Conservation (phyloP, 2,888 invertebrate genomes). For the Chrysopilus asiliformis region DNA sequence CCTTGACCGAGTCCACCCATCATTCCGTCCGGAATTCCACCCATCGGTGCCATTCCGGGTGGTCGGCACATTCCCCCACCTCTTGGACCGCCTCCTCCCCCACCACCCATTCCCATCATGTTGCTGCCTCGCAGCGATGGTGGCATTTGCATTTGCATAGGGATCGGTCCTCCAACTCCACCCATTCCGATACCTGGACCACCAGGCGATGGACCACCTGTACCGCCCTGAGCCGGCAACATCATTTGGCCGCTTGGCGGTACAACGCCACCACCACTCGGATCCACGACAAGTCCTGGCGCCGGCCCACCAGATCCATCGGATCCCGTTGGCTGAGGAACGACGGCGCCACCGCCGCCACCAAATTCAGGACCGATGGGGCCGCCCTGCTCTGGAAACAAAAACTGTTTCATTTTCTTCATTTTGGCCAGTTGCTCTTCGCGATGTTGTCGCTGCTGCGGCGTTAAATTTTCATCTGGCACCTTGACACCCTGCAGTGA, state of each 20-base stretch:
- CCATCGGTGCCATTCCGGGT: slow-evolving; percentile 3
- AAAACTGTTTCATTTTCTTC: slow-evolving; percentile 78
- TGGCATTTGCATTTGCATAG: slow-evolving; percentile 20
- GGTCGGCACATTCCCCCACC: too few relatives aligned
- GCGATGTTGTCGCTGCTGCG: slow-evolving; percentile 86
- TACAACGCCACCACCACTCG: slow-evolving; percentile 3
- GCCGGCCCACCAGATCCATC: slow-evolving; percentile 8
- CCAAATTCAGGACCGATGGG: slow-evolving; percentile 18
- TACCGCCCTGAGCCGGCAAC: slow-evolving; percentile 18
- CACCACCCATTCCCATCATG: slow-evolving; percentile 6
- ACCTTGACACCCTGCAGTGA: slow-evolving; percentile 71
- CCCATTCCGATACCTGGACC: slow-evolving; percentile 33
- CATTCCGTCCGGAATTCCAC: slow-evolving; percentile 9
- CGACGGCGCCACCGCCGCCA: slow-evolving; percentile 7
- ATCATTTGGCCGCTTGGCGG: slow-evolving; percentile 29
- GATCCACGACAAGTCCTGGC: slow-evolving; percentile 6
- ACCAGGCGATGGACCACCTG: slow-evolving; percentile 11
- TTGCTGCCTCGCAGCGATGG: slow-evolving; percentile 9
- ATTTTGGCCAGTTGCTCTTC: slow-evolving; percentile 87
- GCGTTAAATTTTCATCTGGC: slow-evolving; percentile 91
- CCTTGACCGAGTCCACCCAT: slow-evolving; percentile 8
- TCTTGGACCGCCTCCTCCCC: background rate
- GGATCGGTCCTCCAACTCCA: slow-evolving; percentile 27
- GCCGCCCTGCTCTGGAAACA: slow-evolving; percentile 64
- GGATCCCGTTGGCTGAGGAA: background rate